Base-by-base conservation (phyloP, 2,888 invertebrate genomes). In the Cephus nigrinus region DNA sequence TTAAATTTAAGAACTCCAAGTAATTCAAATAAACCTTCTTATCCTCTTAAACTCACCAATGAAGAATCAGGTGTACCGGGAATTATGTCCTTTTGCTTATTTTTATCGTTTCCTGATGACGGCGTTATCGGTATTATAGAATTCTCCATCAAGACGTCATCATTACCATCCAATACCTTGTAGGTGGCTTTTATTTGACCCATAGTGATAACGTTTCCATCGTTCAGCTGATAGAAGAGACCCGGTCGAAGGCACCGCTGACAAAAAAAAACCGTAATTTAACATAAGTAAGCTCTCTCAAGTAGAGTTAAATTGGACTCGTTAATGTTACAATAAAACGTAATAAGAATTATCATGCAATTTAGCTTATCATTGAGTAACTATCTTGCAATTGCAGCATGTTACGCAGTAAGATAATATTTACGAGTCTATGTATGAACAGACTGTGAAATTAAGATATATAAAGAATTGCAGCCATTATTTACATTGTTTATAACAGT, bases 401-500 rank as follows among this genome's bases (percentile, higher is more conserved):
- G 23, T 55, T 23, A 55, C 55, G 2, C 23, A 23, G 23, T 55
- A 2, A 55, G 15, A 4, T 9, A 23, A 36, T 36, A 36, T 4
- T 40, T 40, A 40, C 4, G 4, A 40, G 15, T 23, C 40, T 40
- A 15, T 4, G 4, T 5, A 1, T 3, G 5, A 2, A 4, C 15
- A 4, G 40, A 55, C 55, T 23, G 15, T 23, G 23, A 23, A 9
- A 9, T 55, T 23, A 55, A 2, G 23, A 55, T 23, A 23, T 23
- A 15, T 2, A 23, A 23, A 55, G 55, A 23, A 55, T 55, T 5
- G 1, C 15, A 76, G 69, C 55, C n/a, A 71, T 12, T 75, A 83
- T 79, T 88, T 90, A 93, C 93, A 84, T 91, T 90, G 79, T 92
- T 92, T 69, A 93, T 84, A 79, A 88, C 90, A 9, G 93, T 93